Evolutionary conservation across 2,888 invertebrate species (phyloP).

Genomic region (Thecocarcelia acutangulata): DNA sequence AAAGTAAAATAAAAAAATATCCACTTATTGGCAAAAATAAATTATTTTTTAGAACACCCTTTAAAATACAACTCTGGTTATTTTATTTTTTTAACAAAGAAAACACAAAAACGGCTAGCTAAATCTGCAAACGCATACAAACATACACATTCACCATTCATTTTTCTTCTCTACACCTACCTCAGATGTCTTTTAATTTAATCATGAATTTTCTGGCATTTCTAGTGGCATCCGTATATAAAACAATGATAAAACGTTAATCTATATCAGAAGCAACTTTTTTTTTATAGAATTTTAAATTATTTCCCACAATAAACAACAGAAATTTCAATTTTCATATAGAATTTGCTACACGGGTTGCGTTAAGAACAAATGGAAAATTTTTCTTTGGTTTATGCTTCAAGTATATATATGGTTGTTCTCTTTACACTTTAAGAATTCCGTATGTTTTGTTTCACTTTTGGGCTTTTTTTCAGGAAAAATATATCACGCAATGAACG

Average conservation of each 20-base stretch:
- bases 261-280: slow-evolving; percentile 30
- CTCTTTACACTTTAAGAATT: slow-evolving; percentile 67
- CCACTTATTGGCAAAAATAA: no score
- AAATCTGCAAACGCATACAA: slow-evolving; percentile 31
- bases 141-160: slow-evolving; percentile 23
- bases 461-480: slow-evolving; percentile 35
- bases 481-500: slow-evolving; percentile 63
- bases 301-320: slow-evolving; percentile 66
- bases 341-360: slow-evolving; percentile 57
- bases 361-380: slow-evolving; percentile 59
- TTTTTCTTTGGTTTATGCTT: slow-evolving; percentile 57
- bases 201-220: slow-evolving; percentile 85
- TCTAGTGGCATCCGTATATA: slow-evolving; percentile 83
- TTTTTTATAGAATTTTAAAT: slow-evolving; percentile 53
- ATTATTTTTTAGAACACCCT: neutral
- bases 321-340: slow-evolving; percentile 67
- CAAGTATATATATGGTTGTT: slow-evolving; percentile 51
- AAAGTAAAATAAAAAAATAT: no score
- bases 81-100: slow-evolving; percentile 33
- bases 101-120: slow-evolving; percentile 24
- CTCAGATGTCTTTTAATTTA: slow-evolving; percentile 83
- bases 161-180: slow-evolving; percentile 78
- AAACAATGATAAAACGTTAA: slow-evolving; percentile 75
- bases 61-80: slow-evolving; percentile 35
- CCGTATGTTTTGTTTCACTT: slow-evolving; percentile 68